Conservation (phyloP, 2,888 invertebrate genomes). For the Apoderus coryli region DNA sequence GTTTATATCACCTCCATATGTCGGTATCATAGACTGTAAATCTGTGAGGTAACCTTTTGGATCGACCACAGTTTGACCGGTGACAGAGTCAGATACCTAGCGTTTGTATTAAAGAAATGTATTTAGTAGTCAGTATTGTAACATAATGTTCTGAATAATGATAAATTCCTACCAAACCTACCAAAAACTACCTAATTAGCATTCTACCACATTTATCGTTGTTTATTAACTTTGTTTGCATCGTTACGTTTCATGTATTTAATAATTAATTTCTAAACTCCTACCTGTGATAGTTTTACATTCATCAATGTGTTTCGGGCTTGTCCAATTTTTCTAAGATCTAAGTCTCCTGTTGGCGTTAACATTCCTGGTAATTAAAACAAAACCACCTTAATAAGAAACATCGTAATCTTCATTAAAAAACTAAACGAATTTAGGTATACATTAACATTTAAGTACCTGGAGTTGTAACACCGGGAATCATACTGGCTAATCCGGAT, state of each 20-base stretch:
- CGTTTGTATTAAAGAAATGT: too few relatives aligned
- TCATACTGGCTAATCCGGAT: conserved; percentile 76
- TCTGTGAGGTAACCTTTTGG: conserved; percentile 99
- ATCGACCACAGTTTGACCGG: conserved; percentile 98
- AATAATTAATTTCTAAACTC: too few relatives aligned
- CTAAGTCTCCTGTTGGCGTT: conserved; percentile 82
- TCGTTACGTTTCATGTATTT: too few relatives aligned
- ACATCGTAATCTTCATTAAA: too few relatives aligned
- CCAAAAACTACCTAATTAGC: too few relatives aligned
- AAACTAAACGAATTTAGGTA: too few relatives aligned
- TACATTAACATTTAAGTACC: conserved; percentile 32
- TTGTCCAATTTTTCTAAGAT: conserved; percentile 96
- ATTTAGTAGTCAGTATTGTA: too few relatives aligned
- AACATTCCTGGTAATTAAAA: conserved; percentile 43
- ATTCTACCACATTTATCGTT: too few relatives aligned
- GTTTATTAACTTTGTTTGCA: too few relatives aligned
- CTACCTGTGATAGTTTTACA: conserved; percentile 81
- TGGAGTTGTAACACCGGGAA: conserved; percentile 73
- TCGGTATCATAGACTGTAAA: conserved; percentile 97
- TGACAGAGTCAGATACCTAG: conserved; percentile 90
- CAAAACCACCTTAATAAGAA: too few relatives aligned
- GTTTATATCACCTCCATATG: conserved; percentile 94
- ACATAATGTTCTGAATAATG: too few relatives aligned
- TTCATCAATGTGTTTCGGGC: conserved; percentile 98
- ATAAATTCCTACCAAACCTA: too few relatives aligned